phyloP scores from a whole-genome alignment of 1,140 invertebrate species.

The Bicyclus anynana region DNA sequence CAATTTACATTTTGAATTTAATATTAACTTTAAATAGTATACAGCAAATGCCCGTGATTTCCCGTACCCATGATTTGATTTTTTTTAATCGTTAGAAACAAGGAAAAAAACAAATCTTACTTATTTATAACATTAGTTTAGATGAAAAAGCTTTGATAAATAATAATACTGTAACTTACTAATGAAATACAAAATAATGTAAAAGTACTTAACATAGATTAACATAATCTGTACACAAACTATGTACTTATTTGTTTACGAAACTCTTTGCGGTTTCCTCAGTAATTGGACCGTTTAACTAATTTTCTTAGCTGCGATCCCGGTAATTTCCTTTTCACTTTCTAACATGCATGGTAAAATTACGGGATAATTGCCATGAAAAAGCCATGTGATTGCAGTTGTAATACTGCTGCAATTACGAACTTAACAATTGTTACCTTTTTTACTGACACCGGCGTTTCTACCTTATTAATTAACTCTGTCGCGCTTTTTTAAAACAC shows the following conservation, averaged over 20 bases:
- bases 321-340: conserved; percentile 55
- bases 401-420: not conserved
- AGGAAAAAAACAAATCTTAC: too few species aligned
- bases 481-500: too few species aligned
- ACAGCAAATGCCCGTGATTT: too few species aligned
- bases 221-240: not conserved
- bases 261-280: conserved; percentile 9
- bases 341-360: conserved; percentile 23
- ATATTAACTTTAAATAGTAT: too few species aligned
- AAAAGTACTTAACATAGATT: not conserved
- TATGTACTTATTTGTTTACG: conserved; percentile 3
- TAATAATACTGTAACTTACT: too few species aligned
- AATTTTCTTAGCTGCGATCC: conserved; percentile 32
- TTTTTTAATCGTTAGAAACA: too few species aligned
- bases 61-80: too few species aligned
- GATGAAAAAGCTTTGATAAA: too few species aligned
- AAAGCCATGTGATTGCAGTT: not conserved
- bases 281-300: conserved; percentile 24
- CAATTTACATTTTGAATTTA: too few species aligned
- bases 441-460: not conserved
- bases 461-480: too few species aligned
- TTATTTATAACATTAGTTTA: too few species aligned
- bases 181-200: not conserved
- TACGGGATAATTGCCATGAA: not conserved
- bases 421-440: not conserved